These are phyloP conservation scores for Sinelater perroti DNA, from an alignment of 2,888 invertebrate genomes.

Conservation along the genomic window DNA sequence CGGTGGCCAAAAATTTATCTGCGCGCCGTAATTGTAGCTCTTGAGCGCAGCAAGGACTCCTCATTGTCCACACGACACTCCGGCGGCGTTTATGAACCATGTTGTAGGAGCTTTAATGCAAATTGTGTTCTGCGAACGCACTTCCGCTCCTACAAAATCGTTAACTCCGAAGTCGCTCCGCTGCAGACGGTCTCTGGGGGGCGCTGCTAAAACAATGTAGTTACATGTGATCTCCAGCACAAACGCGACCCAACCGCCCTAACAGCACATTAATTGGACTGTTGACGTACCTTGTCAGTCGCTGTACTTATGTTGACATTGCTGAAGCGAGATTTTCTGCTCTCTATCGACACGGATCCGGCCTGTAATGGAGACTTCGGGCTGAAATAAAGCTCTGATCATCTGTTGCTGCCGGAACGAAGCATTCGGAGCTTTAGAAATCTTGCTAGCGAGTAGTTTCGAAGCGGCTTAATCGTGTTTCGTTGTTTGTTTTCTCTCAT, in stretches of 20 bases:
- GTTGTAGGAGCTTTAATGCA: slow-evolving; percentile 37
- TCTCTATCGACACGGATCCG: too few relatives aligned
- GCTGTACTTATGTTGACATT: neutral
- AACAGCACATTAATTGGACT: slow-evolving; percentile 54
- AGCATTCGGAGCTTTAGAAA: too few relatives aligned
- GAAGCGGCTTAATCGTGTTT: too few relatives aligned
- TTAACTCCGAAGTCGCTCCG: slow-evolving; percentile 33
- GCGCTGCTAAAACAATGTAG: slow-evolving; percentile 39
- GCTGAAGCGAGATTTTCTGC: neutral
- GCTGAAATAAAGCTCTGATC: too few relatives aligned
- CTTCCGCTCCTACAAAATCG: slow-evolving; percentile 30
- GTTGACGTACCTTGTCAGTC: slow-evolving; percentile 47
- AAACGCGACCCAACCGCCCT: slow-evolving; percentile 45
- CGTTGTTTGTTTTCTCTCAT: too few relatives aligned
- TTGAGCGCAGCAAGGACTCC: slow-evolving; percentile 41
- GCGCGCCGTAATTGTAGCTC: too few relatives aligned
- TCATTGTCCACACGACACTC: slow-evolving; percentile 38
- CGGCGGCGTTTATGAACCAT: slow-evolving; percentile 36
- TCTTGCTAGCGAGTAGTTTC: too few relatives aligned
- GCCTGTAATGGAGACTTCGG: too few relatives aligned
- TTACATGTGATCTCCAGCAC: slow-evolving; percentile 35
- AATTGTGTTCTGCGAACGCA: slow-evolving; percentile 37
- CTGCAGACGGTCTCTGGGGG: slow-evolving; percentile 32
- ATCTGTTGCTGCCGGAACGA: too few relatives aligned
- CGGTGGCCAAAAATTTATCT: too few relatives aligned